These are phyloP conservation scores for Ceuthmochares aereus DNA, from an alignment of 2,113 vertebrate species.

Conservation along the genomic window DNA sequence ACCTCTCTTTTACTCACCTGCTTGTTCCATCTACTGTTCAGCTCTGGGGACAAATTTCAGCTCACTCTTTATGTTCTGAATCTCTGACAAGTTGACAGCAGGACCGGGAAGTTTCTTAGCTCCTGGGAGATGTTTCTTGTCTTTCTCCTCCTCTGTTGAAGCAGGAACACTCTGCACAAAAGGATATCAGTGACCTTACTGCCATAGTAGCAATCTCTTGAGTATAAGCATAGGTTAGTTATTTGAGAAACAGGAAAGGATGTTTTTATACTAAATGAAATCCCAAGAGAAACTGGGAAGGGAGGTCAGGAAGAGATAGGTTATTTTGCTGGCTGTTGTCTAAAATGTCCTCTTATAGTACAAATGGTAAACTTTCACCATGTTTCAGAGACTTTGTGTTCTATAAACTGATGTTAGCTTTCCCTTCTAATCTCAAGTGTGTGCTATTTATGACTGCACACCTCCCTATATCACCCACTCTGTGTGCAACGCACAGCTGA, in stretches of 20 bases:
- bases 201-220: neutral
- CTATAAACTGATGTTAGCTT: neutral
- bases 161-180: constrained; percentile 67
- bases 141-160: constrained; percentile 76
- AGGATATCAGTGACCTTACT: neutral
- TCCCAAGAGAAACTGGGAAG: neutral
- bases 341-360: neutral
- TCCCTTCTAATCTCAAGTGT: neutral
- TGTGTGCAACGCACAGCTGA: neutral
- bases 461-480: neutral
- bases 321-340: neutral
- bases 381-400: neutral
- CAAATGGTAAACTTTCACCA: neutral
- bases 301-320: neutral
- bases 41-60: constrained; percentile 85
- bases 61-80: constrained; percentile 95
- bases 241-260: neutral
- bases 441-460: neutral
- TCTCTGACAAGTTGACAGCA: constrained; percentile 92
- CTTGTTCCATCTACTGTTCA: constrained; percentile 75
- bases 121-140: constrained; percentile 90
- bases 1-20: constrained; percentile 66
- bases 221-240: neutral
- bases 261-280: neutral
- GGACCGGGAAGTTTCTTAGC: constrained; percentile 92